Base-by-base conservation (phyloP, 2,113 vertebrate species). In the Neoarius graeffei region DNA sequence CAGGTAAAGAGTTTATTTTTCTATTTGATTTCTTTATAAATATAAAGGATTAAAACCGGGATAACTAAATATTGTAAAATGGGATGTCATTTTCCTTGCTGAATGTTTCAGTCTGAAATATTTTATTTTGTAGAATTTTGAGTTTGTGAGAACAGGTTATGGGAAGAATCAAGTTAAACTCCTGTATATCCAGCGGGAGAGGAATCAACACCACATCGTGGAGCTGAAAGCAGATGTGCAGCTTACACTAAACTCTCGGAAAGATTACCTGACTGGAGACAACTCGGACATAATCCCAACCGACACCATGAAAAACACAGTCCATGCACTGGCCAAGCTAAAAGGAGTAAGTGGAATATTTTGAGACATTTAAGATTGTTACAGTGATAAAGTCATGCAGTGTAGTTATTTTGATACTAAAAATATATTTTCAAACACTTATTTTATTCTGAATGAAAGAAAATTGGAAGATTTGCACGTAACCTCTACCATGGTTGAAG, bases 281-380 rank as follows among this genome's bases (percentile, higher is more conserved):
- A 99, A 99, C 90, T 95, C 95, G 0, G 95, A 96, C 85, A 96
- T 99, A 92, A 98, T 99, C 91, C 98, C 98, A 35, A 99, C 98
- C 0, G 98, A 99, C 94, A 99, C 98, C 74, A 96, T 99, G 67
- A 99, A 99, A 92, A 99, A 99, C 93, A 98, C 96, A 0, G 95
- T 99, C 85, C 95, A 99, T 0, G 97, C 94, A 50, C 81, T 99
- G 93, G 98, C 98, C 64, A 98, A 99, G 93, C 84, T 97, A 81
- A 96, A 96, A 86, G 98, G 97, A 94, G 98, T 99, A 96, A 57
- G 96, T 93, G 10, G 23, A 62, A 73, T 54, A 73, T 73, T 56
- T 67, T 64, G 35, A 20, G 69, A 52, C 8, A 35, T 71, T 35
- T 73, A 3, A 35, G 73, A 23, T 23, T 23, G 3, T 19, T 76